Conservation (phyloP, 2,888 invertebrate genomes). For the Tryphoninae sp. region DNA sequence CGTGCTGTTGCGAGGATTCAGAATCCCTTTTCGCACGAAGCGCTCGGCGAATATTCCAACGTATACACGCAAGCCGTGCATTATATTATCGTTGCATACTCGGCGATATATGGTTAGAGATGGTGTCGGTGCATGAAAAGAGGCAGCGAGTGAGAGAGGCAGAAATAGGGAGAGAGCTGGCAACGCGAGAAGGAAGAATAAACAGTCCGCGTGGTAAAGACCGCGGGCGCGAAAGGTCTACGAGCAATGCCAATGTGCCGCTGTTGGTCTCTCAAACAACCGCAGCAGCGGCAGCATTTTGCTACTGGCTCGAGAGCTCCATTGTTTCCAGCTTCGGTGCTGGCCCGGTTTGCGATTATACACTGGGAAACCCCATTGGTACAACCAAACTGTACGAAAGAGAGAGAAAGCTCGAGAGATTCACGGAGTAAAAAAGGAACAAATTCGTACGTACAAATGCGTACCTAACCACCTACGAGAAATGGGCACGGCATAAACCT, state of each 20-base stretch:
- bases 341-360: conserved; percentile 61
- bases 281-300: conserved; percentile 39
- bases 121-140: conserved; percentile 48
- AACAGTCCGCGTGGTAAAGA: conserved; percentile 70
- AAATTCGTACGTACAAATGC: conserved; percentile 64
- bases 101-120: conserved; percentile 62
- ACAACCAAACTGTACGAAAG: conserved; percentile 45
- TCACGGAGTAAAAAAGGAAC: too few relatives aligned
- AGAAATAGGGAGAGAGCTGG: conserved; percentile 41
- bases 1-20: conserved; percentile 52
- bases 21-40: neutral
- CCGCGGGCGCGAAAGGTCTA: conserved; percentile 76
- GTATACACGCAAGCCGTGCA: conserved; percentile 66
- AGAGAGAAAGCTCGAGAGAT: conserved; percentile 61
- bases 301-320: conserved; percentile 62
- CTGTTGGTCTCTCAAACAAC: conserved; percentile 19
- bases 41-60: conserved; percentile 53
- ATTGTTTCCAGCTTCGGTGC: conserved; percentile 73
- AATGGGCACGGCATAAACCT: conserved; percentile 35
- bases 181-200: conserved; percentile 68
- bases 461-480: conserved; percentile 62
- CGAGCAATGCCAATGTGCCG: conserved; percentile 54
- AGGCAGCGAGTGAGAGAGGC: conserved; percentile 14
- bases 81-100: conserved; percentile 70
- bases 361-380: conserved; percentile 59